phyloP scores from a whole-genome alignment of 1,140 invertebrate species.

The Rhyzopertha dominica region DNA sequence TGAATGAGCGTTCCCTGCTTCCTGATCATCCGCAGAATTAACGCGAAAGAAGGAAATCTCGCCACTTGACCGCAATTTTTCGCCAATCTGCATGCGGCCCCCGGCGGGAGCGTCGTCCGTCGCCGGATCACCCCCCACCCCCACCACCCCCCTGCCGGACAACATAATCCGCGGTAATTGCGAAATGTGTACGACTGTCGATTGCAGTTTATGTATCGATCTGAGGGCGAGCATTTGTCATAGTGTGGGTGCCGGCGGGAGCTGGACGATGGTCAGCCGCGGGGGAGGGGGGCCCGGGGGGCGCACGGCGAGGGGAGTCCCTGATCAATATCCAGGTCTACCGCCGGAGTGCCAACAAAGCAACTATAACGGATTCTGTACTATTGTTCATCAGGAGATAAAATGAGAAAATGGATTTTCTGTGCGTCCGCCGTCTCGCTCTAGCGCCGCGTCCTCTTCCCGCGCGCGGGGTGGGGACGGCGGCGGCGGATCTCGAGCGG shows the following conservation, averaged over 20 bases:
- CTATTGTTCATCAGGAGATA: slow-evolving; percentile 48
- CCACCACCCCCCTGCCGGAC: too few relatives aligned
- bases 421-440: slow-evolving; percentile 15
- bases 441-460: neutral
- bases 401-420: slow-evolving; percentile 46
- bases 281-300: slow-evolving; percentile 18
- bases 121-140: too few relatives aligned
- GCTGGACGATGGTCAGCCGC: slow-evolving; percentile 28
- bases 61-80: too few relatives aligned
- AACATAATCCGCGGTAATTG: too few relatives aligned
- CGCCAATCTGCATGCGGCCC: too few relatives aligned
- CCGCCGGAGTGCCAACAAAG: slow-evolving; percentile 47
- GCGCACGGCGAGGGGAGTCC: slow-evolving; percentile 30
- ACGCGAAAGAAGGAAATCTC: too few relatives aligned
- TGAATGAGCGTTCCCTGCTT: too few relatives aligned
- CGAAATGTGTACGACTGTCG: too few relatives aligned
- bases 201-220: slow-evolving; percentile 44
- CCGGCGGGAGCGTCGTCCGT: too few relatives aligned
- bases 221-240: slow-evolving; percentile 42
- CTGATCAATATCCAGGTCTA: slow-evolving; percentile 48
- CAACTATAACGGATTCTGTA: slow-evolving; percentile 48
- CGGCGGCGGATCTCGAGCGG: slow-evolving; percentile 11
- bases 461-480: neutral
- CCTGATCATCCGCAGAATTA: too few relatives aligned
- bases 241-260: slow-evolving; percentile 38